Evolutionary conservation across 1,140 invertebrate genomes (phyloP), one percentile per base, ranked within the genome.

Genomic region (Atta colombica): DNA sequence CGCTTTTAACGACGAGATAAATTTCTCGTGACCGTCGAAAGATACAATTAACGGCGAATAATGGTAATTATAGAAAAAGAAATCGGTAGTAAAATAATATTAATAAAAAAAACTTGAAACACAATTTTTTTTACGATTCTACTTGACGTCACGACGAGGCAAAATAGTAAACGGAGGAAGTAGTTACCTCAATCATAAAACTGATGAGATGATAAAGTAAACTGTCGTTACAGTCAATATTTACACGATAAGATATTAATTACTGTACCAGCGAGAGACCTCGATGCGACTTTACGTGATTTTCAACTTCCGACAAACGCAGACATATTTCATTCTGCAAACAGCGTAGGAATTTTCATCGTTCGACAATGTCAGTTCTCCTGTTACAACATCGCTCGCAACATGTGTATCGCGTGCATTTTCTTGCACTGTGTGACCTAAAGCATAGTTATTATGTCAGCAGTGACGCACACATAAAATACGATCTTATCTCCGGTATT

Each of bases 401-500:
- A 14, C 78, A 45, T 51, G 49, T 45, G 51, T 65, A 71, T 81
- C 78, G 66, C 66, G 35, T 72, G 66, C 66, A 72, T 25, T 81
- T 78, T 78, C 31, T 69, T 80, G 61, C 63, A 21, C 63, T 6
- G 49, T 16, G 18, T 35, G 80, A 82, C 80, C 68, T 35, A 14
- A 58, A 49, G 77, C 45, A 21, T 16, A 45, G 16, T 7, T 55
- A 60, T 82, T 82, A 82, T 82, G 80, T 74, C 68, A 74, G 68
- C 18, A 74, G 14, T 82, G 80, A 84, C 80, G 80, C 80, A 84
- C 39, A 61, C 69, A 45, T 75, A 61, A 84, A 84, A 61, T 84
- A 35, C 69, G 25, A 35, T 14, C 28, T 61, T 75, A 84, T 75
- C 80, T 55, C 8, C 14, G 31, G 28, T 84, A 49, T 75, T 75